Base-by-base conservation (phyloP, 2,888 invertebrate species). In the Hydropsyche betteni region DNA sequence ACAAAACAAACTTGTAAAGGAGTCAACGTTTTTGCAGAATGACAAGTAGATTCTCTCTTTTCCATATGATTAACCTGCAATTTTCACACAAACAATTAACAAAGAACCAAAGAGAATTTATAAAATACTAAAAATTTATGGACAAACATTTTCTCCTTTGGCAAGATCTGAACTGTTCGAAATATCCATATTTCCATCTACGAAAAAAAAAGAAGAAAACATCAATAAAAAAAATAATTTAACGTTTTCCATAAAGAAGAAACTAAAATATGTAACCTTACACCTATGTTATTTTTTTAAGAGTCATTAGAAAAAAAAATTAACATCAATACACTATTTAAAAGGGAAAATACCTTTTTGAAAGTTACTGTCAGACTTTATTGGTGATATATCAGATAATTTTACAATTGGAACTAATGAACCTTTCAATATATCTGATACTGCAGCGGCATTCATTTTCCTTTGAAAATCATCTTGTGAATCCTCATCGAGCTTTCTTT, bases 41-140 rank as follows among this genome's bases (percentile, higher is more conserved):
- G 1, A 24, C 24, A 24, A 44, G 44, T 10, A 10, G 44, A 44
- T 79, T 70, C 82, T 80, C 78, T 80, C 81, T 80, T 86, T 61
- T 86, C 86, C 12, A 82, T 84, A 0, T 85, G 83, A 5, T 85
- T 85, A 8, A 84, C 84, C 16, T 84, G 88, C 81, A 16, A 64
- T 33, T 8, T 1, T 24, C 4, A 69, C 4, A 69, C 38, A 14
- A 12, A 69, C 69, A 44, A 69, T 38, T 24, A 8, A n/a, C 2
- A 55, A 55, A 55, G n/a, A 24, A 16, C 24, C 6, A 55, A 55
- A 24, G 2, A n/a, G 55, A 55, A 1, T 12, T 55, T 55, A 16
- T 7, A 55, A n/a, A 14, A 16, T 4, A 58, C 16, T 6, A 1
- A 58, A 58, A 58, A 51, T 51, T 16, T 4, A 58, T 16, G 5